Base-by-base conservation (phyloP, 2,113 vertebrate genomes). In the Xiphophorus hellerii region DNA sequence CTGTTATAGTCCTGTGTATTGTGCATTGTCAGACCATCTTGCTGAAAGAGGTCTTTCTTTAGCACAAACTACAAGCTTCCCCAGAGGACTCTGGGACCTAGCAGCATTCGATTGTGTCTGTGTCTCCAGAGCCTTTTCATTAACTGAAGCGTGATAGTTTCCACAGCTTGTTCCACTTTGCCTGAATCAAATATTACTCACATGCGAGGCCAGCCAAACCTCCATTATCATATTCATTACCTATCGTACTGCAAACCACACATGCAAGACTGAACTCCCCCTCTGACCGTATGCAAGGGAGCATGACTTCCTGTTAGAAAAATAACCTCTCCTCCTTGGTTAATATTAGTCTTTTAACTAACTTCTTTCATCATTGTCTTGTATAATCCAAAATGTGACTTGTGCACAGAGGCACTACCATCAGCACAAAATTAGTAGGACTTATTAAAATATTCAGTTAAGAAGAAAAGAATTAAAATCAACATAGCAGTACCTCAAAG, bases 151-250 rank as follows among this genome's bases (percentile, higher is more conserved):
- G 13, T 81, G 82, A 71, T 73, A 35, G 83, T 65, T 87, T 87
- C 84, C 27, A 74, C 35, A 78, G 85, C 29, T 13, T 9, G n/a
- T 72, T 78, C 82, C 70, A 74, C 66, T 84, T 84, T 78, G 77
- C 78, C n/a, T 82, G 77, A 80, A 77, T 77, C 61, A 29, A 64
- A 73, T 73, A 75, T 79, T 84, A 89, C 51, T 90, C 80, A 70
- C 87, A 74, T 31, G n/a, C 27, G 78, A 62, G 58, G 75, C 65
- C 1, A 61, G 28, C 60, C 69, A 25, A 82, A 65, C 67, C 63
- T 66, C 70, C 63, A 90, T 94, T 92, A 91, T 84, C 84, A 90
- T 87, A 91, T 93, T 87, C 71, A 92, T 91, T 89, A 90, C 84
- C 71, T 88, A 69, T 83, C 76, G 84, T 83, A 91, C 87, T 88